These are phyloP conservation scores for Perognathus longimembris DNA, from an alignment of 2,113 vertebrate species.

Conservation along the genomic window DNA sequence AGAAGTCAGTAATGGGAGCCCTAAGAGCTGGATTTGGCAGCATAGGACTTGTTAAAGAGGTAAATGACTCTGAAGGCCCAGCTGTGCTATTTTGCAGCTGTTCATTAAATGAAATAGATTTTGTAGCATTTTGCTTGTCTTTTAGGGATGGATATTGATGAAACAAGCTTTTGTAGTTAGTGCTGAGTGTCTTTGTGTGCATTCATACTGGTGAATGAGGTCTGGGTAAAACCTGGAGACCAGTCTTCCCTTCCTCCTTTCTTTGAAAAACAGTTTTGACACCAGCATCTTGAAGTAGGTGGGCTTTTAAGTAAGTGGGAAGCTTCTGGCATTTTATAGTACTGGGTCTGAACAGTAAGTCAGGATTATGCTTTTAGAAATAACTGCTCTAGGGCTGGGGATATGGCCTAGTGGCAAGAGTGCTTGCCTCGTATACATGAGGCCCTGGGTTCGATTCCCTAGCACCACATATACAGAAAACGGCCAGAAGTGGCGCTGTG, in stretches of 20 bases:
- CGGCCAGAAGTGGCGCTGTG: too few species aligned
- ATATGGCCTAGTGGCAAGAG: too few species aligned
- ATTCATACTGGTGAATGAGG: background rate
- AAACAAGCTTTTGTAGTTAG: slow-evolving; percentile 24
- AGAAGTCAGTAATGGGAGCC: slow-evolving; percentile 53
- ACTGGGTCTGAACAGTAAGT: background rate
- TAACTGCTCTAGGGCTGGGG: too few species aligned
- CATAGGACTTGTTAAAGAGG: slow-evolving; percentile 1
- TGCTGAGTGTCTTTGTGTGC: background rate
- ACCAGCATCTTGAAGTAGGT: background rate
- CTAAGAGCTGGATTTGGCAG: slow-evolving; percentile 71
- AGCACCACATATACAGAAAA: too few species aligned
- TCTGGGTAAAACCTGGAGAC: background rate
- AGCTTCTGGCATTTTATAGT: background rate
- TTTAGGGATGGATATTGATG: slow-evolving; percentile 45
- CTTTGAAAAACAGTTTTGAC: slow-evolving; percentile 12
- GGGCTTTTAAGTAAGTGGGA: background rate
- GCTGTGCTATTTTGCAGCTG: slow-evolving; percentile 42
- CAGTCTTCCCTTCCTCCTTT: background rate
- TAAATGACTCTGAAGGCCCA: background rate
- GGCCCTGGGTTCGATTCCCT: too few species aligned
- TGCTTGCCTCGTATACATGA: too few species aligned
- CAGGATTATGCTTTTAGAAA: slow-evolving; percentile 19
- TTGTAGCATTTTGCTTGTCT: slow-evolving; percentile 24
- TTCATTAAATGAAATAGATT: slow-evolving; percentile 10